phyloP scores from a whole-genome alignment of 2,113 vertebrate genomes.

The Peromyscus leucopus region DNA sequence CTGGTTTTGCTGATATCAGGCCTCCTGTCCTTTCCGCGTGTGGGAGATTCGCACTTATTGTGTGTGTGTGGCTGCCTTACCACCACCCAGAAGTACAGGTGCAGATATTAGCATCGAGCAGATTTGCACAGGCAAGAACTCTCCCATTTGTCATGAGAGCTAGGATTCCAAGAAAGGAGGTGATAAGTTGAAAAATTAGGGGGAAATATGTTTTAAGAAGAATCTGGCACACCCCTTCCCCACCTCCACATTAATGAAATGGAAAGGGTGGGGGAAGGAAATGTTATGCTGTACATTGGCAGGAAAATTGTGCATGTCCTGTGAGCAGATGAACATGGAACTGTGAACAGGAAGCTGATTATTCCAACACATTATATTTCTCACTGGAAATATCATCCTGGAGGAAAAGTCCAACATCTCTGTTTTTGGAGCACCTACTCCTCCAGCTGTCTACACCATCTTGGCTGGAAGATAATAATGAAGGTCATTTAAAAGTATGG shows the following conservation, averaged over 20 bases:
- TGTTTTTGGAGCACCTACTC: slow-evolving; percentile 75
- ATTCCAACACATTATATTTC: slow-evolving; percentile 83
- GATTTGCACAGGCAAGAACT: slow-evolving; percentile 78
- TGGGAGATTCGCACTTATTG: slow-evolving; percentile 35
- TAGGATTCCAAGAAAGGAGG: slow-evolving; percentile 81
- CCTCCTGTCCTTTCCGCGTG: slow-evolving; percentile 46
- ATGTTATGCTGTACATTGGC: slow-evolving; percentile 81
- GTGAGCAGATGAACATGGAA: slow-evolving; percentile 84
- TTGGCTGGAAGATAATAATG: slow-evolving; percentile 49
- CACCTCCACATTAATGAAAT: slow-evolving; percentile 84
- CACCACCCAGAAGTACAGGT: slow-evolving; percentile 75
- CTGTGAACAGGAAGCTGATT: slow-evolving; percentile 84
- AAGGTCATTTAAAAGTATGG: slow-evolving; percentile 54
- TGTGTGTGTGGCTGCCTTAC: slow-evolving; percentile 53
- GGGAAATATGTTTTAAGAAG: slow-evolving; percentile 82
- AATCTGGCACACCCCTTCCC: slow-evolving; percentile 83
- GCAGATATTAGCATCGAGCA: slow-evolving; percentile 78
- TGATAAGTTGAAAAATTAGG: slow-evolving; percentile 84
- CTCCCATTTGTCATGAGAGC: slow-evolving; percentile 79
- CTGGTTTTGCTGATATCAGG: slow-evolving; percentile 65
- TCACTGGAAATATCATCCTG: slow-evolving; percentile 83
- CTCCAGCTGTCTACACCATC: slow-evolving; percentile 69
- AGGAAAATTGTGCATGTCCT: slow-evolving; percentile 82
- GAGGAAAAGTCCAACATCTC: slow-evolving; percentile 81
- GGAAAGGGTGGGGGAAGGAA: slow-evolving; percentile 78